Conservation (phyloP, 2,113 vertebrate species). For the Turnix velox region DNA sequence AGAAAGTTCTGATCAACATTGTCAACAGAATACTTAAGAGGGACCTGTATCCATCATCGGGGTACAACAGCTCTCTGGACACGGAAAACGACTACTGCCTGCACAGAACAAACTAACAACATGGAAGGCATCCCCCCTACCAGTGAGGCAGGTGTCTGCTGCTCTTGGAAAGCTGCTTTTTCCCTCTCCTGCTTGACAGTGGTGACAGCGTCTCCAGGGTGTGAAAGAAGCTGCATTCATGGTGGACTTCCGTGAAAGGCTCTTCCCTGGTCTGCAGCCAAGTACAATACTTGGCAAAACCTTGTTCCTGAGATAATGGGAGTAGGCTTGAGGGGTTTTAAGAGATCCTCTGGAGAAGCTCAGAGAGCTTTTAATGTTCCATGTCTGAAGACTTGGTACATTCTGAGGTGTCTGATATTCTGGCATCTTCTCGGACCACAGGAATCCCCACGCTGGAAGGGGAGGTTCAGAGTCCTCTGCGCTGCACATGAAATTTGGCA, state of each 20-base stretch:
- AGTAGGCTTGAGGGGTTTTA: background rate
- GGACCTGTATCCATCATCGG: slow-evolving; percentile 66
- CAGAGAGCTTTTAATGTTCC: background rate
- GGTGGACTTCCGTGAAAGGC: background rate
- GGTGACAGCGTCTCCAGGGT: background rate
- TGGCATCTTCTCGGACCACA: background rate
- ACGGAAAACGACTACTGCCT: slow-evolving; percentile 72
- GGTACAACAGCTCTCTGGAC: slow-evolving; percentile 76
- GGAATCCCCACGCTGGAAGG: background rate
- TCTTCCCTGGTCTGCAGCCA: background rate
- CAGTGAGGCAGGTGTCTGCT: background rate
- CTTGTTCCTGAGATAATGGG: background rate
- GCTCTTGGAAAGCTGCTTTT: slow-evolving; percentile 7
- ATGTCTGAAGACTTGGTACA: background rate
- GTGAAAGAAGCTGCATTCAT: background rate
- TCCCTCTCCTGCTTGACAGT: background rate
- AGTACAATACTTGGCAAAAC: background rate
- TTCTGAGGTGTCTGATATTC: background rate
- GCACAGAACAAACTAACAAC: slow-evolving; percentile 66
- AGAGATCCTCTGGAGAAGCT: background rate
- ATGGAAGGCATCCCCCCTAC: background rate
- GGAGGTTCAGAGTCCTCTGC: background rate
- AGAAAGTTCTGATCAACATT: slow-evolving; percentile 73
- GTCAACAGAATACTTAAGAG: slow-evolving; percentile 70
- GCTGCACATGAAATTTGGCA: background rate